Conservation (phyloP, 1,140 invertebrate genomes). For the Melitaea cinxia region DNA sequence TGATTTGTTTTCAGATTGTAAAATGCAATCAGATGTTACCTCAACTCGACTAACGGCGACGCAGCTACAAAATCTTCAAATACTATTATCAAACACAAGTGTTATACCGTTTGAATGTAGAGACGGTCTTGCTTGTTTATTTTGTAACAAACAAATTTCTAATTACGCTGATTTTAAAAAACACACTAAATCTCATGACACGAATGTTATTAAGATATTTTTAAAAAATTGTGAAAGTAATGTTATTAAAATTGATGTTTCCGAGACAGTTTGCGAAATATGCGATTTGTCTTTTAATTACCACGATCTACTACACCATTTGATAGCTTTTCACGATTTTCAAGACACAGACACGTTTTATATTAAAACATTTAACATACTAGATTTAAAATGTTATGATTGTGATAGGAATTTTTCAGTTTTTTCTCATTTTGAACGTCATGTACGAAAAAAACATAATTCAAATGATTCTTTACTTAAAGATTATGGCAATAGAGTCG, state of each 20-base stretch:
- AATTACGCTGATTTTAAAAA: constrained; percentile 43
- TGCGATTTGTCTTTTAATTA: constrained; percentile 51
- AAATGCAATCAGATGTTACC: constrained; percentile 34
- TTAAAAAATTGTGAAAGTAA: constrained; percentile 43
- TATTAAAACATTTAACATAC: constrained; percentile 31
- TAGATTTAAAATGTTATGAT: constrained; percentile 50
- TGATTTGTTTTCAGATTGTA: constrained; percentile 68
- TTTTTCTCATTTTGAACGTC: constrained; percentile 40
- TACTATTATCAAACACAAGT: constrained; percentile 59
- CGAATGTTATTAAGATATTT: constrained; percentile 39
- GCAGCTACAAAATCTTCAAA: constrained; percentile 53
- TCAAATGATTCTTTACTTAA: too few species aligned
- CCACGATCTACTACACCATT: constrained; percentile 51
- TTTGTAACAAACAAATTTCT: constrained; percentile 46
- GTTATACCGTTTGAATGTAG: constrained; percentile 65
- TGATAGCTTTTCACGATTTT: constrained; percentile 47
- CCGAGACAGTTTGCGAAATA: constrained; percentile 50
- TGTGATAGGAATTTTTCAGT: constrained; percentile 41
- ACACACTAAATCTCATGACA: constrained; percentile 56
- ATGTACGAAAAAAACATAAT: constrained; percentile 47
- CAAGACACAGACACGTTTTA: constrained; percentile 29
- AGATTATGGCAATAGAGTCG: neutral
- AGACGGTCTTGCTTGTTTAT: constrained; percentile 56
- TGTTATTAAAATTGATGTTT: constrained; percentile 59
- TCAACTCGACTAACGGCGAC: constrained; percentile 40